These are phyloP conservation scores for Tanytarsus gracilentus DNA, from an alignment of 2,888 invertebrate genomes.

Conservation along the genomic window DNA sequence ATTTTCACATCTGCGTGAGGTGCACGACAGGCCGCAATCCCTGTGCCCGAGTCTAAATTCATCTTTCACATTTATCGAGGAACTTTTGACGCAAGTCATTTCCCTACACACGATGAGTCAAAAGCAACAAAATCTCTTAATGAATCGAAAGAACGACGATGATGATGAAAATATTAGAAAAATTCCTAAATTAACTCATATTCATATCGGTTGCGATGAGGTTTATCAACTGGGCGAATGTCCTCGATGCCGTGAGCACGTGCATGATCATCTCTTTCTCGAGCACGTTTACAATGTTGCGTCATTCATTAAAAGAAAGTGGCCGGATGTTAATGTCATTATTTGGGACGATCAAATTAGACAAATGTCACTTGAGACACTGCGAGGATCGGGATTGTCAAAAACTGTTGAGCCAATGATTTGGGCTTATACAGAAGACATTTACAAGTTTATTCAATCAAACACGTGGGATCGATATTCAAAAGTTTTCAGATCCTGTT, in stretches of 20 bases:
- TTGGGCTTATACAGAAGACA: constrained; percentile 69
- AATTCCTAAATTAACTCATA: constrained; percentile 41
- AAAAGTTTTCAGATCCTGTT: constrained; percentile 56
- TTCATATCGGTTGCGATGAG: constrained; percentile 69
- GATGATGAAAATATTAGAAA: constrained; percentile 32
- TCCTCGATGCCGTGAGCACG: constrained; percentile 47
- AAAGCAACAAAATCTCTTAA: constrained; percentile 30
- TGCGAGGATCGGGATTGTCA: constrained; percentile 54
- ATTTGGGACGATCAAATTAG: constrained; percentile 79
- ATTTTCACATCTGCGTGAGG: constrained; percentile 55
- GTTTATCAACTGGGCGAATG: constrained; percentile 64
- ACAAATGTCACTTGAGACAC: constrained; percentile 50
- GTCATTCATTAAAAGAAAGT: constrained; percentile 49
- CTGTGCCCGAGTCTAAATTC: constrained; percentile 59
- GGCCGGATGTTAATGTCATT: constrained; percentile 52
- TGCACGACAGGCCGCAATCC: constrained; percentile 48
- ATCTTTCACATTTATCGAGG: constrained; percentile 52
- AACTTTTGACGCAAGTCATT: constrained; percentile 61
- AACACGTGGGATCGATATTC: constrained; percentile 59
- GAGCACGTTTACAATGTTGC: constrained; percentile 54
- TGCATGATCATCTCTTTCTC: constrained; percentile 51
- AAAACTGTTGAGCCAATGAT: constrained; percentile 67
- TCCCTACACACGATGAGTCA: constrained; percentile 37
- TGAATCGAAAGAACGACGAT: constrained; percentile 32
- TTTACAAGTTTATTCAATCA: constrained; percentile 50